Evolutionary conservation across 2,888 invertebrate genomes (phyloP), one percentile per base, ranked within the genome.

Genomic region (Latheticus oryzae): DNA sequence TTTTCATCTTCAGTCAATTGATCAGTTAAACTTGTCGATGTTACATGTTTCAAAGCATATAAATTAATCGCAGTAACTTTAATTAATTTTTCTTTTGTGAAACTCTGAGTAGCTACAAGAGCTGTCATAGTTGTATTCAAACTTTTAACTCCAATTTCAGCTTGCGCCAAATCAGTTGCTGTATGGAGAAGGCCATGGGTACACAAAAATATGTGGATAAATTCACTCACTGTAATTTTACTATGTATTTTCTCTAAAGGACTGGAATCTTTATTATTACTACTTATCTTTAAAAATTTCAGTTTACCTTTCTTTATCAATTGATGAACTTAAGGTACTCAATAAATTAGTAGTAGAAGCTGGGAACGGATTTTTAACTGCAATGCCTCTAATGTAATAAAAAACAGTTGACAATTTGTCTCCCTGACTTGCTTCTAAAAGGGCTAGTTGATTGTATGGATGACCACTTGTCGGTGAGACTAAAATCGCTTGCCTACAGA

Each of bases 361-460:
- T 5, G 91, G 90, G 81, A 94, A 94, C 21, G 93, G 93, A 76
- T 91, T 89, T 70, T 89, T 87, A 43, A 93, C 91, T 5, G 91
- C 86, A 65, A 93, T 85, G 63, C 91, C 90, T 62, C 93, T 84
- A 56, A 91, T 88, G 79, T 94, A 93, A 81, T 91, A 91, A 81
- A 92, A 94, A 50, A 93, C 88, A 1, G 92, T 91, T 45, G 89
- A 87, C 60, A 95, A 82, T 69, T 89, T 87, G 72, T 93, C 87
- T 9, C 90, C 90, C 63, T 90, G 86, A 21, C 90, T 89, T 65
- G 91, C 90, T 76, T 91, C 89, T 62, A 95, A 81, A 35, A 94
- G 82, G 42, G 93, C 90, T 72, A 94, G 81, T 80, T 95, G 93
- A 79, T 95, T 94, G 79, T 93, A 95, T 0, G 94, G 93, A 77